These are phyloP conservation scores for Wasmannia auropunctata DNA, from an alignment of 1,140 invertebrate species.

Conservation along the genomic window DNA sequence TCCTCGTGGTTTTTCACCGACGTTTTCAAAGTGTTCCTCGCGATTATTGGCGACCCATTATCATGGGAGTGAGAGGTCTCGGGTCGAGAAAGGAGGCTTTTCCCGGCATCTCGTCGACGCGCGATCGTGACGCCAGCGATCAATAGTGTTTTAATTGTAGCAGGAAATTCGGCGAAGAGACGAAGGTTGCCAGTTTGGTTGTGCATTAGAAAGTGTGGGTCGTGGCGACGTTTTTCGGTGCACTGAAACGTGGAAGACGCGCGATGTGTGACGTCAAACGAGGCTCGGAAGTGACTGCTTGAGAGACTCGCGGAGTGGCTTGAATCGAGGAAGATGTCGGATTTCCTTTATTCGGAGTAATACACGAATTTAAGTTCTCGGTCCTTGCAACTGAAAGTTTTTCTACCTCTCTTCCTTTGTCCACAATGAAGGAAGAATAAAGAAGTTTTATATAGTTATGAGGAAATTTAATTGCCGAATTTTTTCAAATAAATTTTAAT, in stretches of 20 bases:
- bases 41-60: background rate
- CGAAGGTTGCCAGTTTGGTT: background rate
- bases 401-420: background rate
- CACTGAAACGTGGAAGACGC: slow-evolving; percentile 29
- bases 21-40: background rate
- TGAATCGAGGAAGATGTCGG: background rate
- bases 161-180: background rate
- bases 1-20: background rate
- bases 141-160: background rate
- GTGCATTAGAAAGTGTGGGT: slow-evolving; percentile 24
- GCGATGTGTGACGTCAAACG: slow-evolving; percentile 27
- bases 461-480: background rate
- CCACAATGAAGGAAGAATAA: background rate
- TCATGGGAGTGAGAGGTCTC: background rate
- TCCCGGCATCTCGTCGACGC: background rate
- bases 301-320: background rate
- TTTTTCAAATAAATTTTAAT: background rate
- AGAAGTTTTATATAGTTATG: background rate
- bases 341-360: background rate
- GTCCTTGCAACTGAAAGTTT: background rate
- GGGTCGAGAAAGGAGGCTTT: background rate
- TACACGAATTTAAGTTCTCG: too few relatives aligned
- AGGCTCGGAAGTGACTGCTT: slow-evolving; percentile 3
- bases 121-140: background rate
- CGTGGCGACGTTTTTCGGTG: background rate